Evolutionary conservation across 2,888 invertebrate species (phyloP), one percentile per base, ranked within the genome.

Genomic region (Coelopa pilipes): DNA sequence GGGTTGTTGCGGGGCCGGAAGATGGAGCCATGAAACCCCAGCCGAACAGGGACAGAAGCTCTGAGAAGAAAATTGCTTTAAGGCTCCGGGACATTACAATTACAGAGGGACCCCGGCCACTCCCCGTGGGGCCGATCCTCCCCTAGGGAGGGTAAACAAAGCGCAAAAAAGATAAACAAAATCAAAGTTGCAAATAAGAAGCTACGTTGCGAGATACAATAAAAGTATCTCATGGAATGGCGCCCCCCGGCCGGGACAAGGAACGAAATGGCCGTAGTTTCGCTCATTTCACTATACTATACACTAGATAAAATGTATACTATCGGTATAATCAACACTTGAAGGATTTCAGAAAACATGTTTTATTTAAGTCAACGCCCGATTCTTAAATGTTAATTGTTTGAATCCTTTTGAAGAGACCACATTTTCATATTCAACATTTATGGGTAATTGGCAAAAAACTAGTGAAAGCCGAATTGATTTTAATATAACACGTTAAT

Each of bases 181-280:
- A 76, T 76, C 69, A 74, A 72, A 71, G 71, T 76, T 73, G 65
- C 71, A 76, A 74, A 76, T 74, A 74, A 73, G 71, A 73, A 76
- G 73, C 66, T 69, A 72, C 65, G 71, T 59, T 60, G 19, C 47
- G 2, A 65, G 55, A 21, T 70, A 17, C 50, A 70, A 63, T 1
- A 70, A 70, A 34, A 70, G 24, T 24, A 46, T 17, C 47, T 46
- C 19, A 45, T 46, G 65, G 57, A 59, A 11, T 21, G 21, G 34
- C 13, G 45, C 49, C n/a, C n/a, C 24, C 1, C 57, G 19, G 7
- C 24, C 15, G 11, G 12, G 24, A 63, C 53, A 63, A n/a, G 10
- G 55, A 71, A 53, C 7, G 47, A 55, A 53, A 65, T 71, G 24
- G 1, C 2, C 34, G 7, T 34, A 34, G 34, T 34, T 34, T 34